phyloP scores from a whole-genome alignment of 2,113 vertebrate species.

The Ictidomys tridecemlineatus region DNA sequence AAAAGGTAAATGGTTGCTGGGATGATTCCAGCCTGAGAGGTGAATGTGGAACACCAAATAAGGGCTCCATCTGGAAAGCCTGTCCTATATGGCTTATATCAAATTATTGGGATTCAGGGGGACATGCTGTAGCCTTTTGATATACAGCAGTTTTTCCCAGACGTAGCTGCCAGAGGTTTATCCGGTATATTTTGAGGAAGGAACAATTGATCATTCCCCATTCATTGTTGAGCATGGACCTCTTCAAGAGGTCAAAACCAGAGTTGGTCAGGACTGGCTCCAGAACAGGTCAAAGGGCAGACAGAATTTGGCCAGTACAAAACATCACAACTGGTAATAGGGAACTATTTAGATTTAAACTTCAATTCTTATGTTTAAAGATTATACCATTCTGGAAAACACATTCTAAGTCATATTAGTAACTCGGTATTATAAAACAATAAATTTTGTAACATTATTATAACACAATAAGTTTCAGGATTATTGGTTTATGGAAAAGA shows the following conservation, averaged over 20 bases:
- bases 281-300: background rate
- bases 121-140: background rate
- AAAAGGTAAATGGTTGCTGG: no score
- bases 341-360: background rate
- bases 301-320: no score
- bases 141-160: background rate
- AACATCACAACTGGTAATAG: background rate
- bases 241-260: background rate
- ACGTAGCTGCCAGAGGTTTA: background rate
- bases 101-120: background rate
- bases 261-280: background rate
- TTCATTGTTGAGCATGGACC: background rate
- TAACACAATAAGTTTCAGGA: background rate
- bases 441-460: background rate
- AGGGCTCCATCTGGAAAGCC: background rate
- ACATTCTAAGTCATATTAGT: background rate
- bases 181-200: background rate
- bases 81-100: background rate
- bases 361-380: constrained; percentile 21
- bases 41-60: background rate
- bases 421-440: background rate
- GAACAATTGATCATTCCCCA: no score
- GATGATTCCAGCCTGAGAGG: background rate
- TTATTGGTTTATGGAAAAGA: background rate
- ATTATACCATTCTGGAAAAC: background rate